Evolutionary conservation across 2,113 vertebrate species (phyloP).

Genomic region (Pardalotus punctatus): DNA sequence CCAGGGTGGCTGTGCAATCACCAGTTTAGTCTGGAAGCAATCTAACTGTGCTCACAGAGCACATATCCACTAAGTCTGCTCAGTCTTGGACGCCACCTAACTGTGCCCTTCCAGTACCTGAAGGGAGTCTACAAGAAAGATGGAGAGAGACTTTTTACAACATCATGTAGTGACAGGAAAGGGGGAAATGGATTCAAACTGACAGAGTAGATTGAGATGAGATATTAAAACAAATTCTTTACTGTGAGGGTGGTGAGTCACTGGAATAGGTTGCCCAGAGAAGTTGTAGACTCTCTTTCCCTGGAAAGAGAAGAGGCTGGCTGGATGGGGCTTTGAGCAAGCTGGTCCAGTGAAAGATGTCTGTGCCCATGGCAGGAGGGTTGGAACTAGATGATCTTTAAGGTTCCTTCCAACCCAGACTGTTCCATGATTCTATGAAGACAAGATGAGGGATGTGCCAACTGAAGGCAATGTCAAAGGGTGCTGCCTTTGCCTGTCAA

Average conservation of each 20-base stretch:
- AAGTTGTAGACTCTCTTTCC: fast-evolving
- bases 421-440: background rate
- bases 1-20: background rate
- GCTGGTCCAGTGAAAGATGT: background rate
- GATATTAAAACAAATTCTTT: background rate
- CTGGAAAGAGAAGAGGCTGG: background rate
- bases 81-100: background rate
- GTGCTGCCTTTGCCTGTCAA: background rate
- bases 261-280: background rate
- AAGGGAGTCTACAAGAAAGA: background rate
- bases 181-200: background rate
- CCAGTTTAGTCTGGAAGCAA: background rate
- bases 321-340: background rate
- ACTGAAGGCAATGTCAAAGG: background rate
- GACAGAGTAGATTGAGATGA: background rate
- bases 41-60: background rate
- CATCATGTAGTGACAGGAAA: background rate
- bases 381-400: background rate
- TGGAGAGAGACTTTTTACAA: background rate
- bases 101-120: background rate
- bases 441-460: background rate
- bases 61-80: background rate
- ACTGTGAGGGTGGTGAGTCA: background rate
- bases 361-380: background rate
- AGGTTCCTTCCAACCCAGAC: background rate